Conservation (phyloP, 1,140 invertebrate genomes). For the Periplaneta americana region DNA sequence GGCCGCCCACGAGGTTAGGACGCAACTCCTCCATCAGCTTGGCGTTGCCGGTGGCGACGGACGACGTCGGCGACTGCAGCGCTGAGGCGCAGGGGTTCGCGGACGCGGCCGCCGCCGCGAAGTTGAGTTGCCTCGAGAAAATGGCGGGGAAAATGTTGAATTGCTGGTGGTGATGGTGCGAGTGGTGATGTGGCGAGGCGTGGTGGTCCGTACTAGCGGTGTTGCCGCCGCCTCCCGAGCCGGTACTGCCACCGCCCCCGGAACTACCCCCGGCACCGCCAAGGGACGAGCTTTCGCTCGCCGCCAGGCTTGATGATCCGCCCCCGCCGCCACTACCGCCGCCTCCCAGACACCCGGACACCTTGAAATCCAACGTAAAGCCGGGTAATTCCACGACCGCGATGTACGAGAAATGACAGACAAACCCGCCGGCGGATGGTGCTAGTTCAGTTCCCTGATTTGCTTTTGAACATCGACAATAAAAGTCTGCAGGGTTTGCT, state of each 20-base stretch:
- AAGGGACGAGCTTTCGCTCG: background rate
- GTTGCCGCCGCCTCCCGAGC: background rate
- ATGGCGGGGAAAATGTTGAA: slow-evolving; percentile 87
- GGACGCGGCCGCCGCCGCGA: slow-evolving; percentile 31
- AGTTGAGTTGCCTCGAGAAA: slow-evolving; percentile 80
- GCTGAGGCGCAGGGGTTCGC: slow-evolving; percentile 45
- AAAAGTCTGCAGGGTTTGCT: background rate
- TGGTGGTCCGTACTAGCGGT: background rate
- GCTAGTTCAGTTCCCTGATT: background rate
- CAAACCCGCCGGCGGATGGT: background rate
- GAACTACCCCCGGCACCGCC: background rate
- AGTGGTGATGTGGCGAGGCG: slow-evolving; percentile 22
- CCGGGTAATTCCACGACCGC: background rate
- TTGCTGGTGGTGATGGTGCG: slow-evolving; percentile 55
- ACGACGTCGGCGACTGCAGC: slow-evolving; percentile 32
- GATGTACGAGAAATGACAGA: background rate
- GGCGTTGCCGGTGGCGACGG: slow-evolving; percentile 39
- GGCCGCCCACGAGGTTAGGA: slow-evolving; percentile 68
- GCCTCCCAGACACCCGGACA: background rate
- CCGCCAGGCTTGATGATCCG: background rate
- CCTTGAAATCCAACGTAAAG: slow-evolving; percentile 9
- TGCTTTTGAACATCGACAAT: background rate
- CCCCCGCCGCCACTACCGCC: background rate
- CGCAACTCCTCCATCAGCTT: slow-evolving; percentile 72
- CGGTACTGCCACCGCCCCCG: background rate